These are phyloP conservation scores for Spea bombifrons DNA, from an alignment of 2,113 vertebrate species.

Conservation along the genomic window DNA sequence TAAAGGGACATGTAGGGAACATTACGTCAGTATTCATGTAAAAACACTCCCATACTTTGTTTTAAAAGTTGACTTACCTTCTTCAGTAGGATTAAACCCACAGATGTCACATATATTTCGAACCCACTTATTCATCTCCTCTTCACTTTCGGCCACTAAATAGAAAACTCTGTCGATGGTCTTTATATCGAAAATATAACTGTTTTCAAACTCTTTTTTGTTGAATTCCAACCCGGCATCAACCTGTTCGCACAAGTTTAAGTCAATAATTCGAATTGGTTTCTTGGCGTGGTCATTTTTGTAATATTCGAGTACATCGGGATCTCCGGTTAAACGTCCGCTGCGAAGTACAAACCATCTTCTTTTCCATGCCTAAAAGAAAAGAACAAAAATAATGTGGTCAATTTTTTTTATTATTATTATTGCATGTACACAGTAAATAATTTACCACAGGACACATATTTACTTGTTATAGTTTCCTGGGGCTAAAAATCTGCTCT, in stretches of 20 bases:
- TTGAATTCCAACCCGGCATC: slow-evolving; percentile 95
- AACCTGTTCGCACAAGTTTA: slow-evolving; percentile 98
- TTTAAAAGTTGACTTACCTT: slow-evolving; percentile 70
- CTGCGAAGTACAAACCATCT: slow-evolving; percentile 97
- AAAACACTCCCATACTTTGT: too few species aligned
- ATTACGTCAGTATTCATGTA: too few species aligned
- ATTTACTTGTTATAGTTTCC: too few species aligned
- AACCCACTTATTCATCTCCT: slow-evolving; percentile 99
- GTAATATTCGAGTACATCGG: slow-evolving; percentile 97
- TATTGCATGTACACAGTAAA: too few species aligned
- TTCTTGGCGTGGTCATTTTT: slow-evolving; percentile 99
- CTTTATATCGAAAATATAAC: slow-evolving; percentile 98
- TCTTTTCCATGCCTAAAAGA: slow-evolving; percentile 96
- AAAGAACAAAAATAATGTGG: neutral
- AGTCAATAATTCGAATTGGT: slow-evolving; percentile 97
- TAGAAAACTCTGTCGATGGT: slow-evolving; percentile 97
- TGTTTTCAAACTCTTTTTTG: slow-evolving; percentile 98
- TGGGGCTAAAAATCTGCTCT: too few species aligned
- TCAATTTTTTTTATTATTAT: neutral
- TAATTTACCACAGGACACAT: too few species aligned
- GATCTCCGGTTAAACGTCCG: slow-evolving; percentile 91
- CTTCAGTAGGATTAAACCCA: slow-evolving; percentile 97
- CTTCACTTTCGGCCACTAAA: slow-evolving; percentile 95
- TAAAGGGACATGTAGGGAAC: too few species aligned
- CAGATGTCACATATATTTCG: slow-evolving; percentile 98